Evolutionary conservation across 2,113 vertebrate genomes (phyloP).

Genomic region (Bujurquina vittata): DNA sequence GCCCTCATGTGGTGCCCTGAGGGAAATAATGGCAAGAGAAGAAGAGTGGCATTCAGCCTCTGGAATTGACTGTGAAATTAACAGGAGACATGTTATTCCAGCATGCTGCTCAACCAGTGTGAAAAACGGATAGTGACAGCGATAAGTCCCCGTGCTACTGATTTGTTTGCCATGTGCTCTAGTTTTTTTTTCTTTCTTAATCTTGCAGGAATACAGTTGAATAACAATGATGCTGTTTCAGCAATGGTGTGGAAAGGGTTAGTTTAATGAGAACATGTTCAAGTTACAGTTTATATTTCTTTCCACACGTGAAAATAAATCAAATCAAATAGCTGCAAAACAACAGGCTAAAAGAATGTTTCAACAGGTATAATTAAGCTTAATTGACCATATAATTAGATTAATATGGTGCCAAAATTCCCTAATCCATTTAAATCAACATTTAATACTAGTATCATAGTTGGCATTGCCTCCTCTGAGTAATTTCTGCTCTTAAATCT

Average conservation of each 20-base stretch:
- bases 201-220: background rate
- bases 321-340: conserved; percentile 2
- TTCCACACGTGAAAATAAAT: background rate
- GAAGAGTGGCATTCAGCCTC: conserved; percentile 24
- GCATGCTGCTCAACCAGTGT: conserved; percentile 49
- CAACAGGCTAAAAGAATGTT: background rate
- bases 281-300: background rate
- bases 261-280: background rate
- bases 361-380: conserved; percentile 22
- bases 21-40: conserved; percentile 59
- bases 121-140: conserved; percentile 67
- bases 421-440: conserved; percentile 31
- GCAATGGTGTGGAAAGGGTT: background rate
- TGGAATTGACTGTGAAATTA: conserved; percentile 63
- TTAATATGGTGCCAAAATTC: conserved; percentile 17
- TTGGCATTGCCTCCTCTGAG: conserved; percentile 7
- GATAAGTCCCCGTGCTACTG: conserved; percentile 32
- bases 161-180: conserved; percentile 17
- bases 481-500: conserved; percentile 33
- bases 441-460: conserved; percentile 17
- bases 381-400: conserved; percentile 27
- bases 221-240: background rate
- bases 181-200: background rate
- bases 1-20: conserved; percentile 29
- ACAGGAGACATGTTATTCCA: conserved; percentile 25